Evolutionary conservation across 2,888 invertebrate genomes (phyloP).

Genomic region (Noctua fimbriata): DNA sequence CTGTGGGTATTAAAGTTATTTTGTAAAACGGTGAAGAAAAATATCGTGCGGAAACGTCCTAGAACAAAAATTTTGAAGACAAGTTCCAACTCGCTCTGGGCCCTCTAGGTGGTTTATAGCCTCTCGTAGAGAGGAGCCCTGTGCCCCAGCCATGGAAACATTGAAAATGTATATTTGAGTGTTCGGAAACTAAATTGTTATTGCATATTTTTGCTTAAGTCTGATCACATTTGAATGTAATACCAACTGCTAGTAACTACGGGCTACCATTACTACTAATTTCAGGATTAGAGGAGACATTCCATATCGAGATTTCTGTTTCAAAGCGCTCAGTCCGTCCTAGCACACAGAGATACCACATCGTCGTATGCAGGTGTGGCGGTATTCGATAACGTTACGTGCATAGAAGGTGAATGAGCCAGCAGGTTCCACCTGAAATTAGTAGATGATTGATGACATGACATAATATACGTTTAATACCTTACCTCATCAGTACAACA

Average conservation of each 20-base stretch:
- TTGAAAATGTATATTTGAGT: background rate
- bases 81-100: background rate
- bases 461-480: background rate
- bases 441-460: conserved; percentile 12
- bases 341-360: background rate
- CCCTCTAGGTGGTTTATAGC: background rate
- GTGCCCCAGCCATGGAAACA: background rate
- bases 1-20: too few relatives aligned
- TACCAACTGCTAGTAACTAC: background rate
- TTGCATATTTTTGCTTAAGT: background rate
- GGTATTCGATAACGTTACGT: conserved; percentile 21
- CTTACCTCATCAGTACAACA: background rate
- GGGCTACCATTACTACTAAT: background rate
- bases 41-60: background rate
- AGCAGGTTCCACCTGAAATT: background rate
- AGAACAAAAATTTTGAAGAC: background rate
- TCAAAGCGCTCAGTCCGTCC: background rate
- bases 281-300: background rate
- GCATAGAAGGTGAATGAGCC: background rate
- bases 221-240: background rate
- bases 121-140: background rate
- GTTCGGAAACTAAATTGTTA: background rate
- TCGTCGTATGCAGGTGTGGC: conserved; percentile 22
- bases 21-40: too few relatives aligned
- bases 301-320: background rate